phyloP scores from a whole-genome alignment of 2,888 invertebrate species.

The Heliconius charithonia region DNA sequence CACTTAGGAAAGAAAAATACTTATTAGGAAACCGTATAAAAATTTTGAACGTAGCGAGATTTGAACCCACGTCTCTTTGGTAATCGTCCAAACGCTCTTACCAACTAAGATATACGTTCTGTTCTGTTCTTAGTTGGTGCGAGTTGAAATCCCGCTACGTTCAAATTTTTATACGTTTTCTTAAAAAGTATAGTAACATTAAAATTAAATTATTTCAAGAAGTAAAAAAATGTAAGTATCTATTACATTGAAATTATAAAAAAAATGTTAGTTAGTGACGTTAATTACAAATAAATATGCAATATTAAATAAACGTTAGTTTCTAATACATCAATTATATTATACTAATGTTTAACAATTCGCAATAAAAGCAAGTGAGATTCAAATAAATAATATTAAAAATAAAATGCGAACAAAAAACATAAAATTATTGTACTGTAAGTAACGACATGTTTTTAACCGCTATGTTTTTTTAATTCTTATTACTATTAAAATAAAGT shows the following conservation, averaged over 20 bases:
- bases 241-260: background rate
- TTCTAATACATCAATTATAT: slow-evolving; percentile 8
- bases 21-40: no score
- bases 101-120: no score
- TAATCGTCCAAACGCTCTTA: no score
- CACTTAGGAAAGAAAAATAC: no score
- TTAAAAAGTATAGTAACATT: no score
- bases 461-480: background rate
- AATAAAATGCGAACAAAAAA: slow-evolving; percentile 55
- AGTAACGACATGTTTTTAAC: slow-evolving; percentile 54
- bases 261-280: background rate
- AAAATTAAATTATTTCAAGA: background rate
- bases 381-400: slow-evolving; percentile 49
- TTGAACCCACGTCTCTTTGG: no score
- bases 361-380: slow-evolving; percentile 41
- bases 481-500: slow-evolving; percentile 19
- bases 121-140: no score
- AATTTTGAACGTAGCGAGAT: no score
- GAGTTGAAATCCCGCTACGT: no score
- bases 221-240: background rate
- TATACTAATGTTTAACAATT: slow-evolving; percentile 30
- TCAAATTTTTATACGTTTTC: no score
- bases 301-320: background rate
- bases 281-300: background rate
- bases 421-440: slow-evolving; percentile 63